These are phyloP conservation scores for Botrylloides violaceus DNA, from an alignment of 23 tunicate genomes.

Conservation along the genomic window DNA sequence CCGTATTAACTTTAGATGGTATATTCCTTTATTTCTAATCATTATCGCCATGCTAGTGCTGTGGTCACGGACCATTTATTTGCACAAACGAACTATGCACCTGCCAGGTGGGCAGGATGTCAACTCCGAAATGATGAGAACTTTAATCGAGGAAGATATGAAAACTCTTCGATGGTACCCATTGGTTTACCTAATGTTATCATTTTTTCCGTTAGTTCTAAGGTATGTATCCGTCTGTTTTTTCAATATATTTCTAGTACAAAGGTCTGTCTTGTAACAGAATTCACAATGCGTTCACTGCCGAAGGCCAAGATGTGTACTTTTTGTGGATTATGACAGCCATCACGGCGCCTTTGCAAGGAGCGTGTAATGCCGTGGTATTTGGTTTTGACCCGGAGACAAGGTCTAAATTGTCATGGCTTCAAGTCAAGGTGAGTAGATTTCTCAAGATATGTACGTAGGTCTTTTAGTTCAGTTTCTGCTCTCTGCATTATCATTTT, in stretches of 20 bases:
- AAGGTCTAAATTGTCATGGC: slow-evolving; percentile 42
- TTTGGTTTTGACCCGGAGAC: slow-evolving; percentile 92
- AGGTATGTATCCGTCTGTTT: slow-evolving; percentile 27
- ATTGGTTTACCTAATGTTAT: slow-evolving; percentile 51
- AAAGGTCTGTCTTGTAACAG: slow-evolving; percentile 5
- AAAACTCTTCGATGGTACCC: slow-evolving; percentile 70
- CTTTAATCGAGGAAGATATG: slow-evolving; percentile 55
- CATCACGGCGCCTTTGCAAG: slow-evolving; percentile 83
- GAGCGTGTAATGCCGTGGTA: slow-evolving; percentile 85
- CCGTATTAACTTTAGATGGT: slow-evolving; percentile 45
- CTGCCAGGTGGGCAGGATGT: slow-evolving; percentile 76
- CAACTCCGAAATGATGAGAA: slow-evolving; percentile 35
- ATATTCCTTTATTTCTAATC: slow-evolving; percentile 60
- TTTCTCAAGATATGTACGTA: too few species aligned
- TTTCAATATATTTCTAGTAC: too few species aligned
- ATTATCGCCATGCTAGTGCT: slow-evolving; percentile 35
- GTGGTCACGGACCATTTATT: slow-evolving; percentile 47
- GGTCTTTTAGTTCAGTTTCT: too few species aligned
- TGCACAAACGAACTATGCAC: slow-evolving; percentile 27
- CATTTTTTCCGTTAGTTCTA: slow-evolving; percentile 81
- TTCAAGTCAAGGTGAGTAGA: slow-evolving; percentile 48
- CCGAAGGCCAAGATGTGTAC: slow-evolving; percentile 73
- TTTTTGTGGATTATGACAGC: slow-evolving; percentile 76
- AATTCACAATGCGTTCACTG: slow-evolving; percentile 80
- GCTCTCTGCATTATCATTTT: too few species aligned